A percentile compares a stretch with the other conserved stretches of the same genome.
Evolutionary conservation across 1,140 invertebrate genomes (phyloP).

Genomic region (Pomacea maculata): DNA sequence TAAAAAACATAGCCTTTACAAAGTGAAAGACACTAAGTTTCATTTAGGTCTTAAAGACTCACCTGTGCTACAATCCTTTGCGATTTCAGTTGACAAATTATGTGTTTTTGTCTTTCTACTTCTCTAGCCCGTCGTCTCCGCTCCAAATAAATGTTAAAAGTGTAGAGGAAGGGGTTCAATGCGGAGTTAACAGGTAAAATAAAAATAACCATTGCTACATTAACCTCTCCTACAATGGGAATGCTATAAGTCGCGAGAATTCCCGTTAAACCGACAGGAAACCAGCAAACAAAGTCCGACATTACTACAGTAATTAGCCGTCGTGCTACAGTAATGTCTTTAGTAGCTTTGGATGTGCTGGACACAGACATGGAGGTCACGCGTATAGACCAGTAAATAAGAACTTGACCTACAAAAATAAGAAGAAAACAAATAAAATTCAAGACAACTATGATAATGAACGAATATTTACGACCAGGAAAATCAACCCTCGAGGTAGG

Average conservation of each 20-base stretch:
- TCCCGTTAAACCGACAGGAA: conserved; percentile 41
- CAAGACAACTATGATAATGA: conserved; percentile 33
- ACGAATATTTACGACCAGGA: conserved; percentile 37
- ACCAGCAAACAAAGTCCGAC: conserved; percentile 42
- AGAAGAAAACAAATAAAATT: conserved; percentile 38
- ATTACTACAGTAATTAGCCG: conserved; percentile 33
- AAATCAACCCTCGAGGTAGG: conserved; percentile 29
- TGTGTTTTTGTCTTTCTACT: no score
- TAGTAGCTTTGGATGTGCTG: conserved; percentile 22
- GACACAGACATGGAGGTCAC: neutral
- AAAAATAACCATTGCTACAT: conserved; percentile 36
- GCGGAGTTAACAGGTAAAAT: conserved; percentile 40
- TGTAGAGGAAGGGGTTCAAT: conserved; percentile 41
- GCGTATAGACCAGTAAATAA: conserved; percentile 33
- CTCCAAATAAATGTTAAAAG: conserved; percentile 2
- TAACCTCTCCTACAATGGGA: conserved; percentile 27
- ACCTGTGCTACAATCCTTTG: no score
- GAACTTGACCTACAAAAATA: conserved; percentile 34
- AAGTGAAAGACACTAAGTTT: no score
- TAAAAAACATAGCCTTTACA: no score
- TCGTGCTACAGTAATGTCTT: conserved; percentile 32
- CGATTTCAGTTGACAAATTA: no score
- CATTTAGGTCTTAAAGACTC: no score
- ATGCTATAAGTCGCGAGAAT: conserved; percentile 27
- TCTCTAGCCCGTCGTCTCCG: no score